Percentiles rank a stretch among this genome's conserved stretches.
phyloP scores from a whole-genome alignment of 2,113 vertebrate genomes.

The Takifugu bimaculatus region DNA sequence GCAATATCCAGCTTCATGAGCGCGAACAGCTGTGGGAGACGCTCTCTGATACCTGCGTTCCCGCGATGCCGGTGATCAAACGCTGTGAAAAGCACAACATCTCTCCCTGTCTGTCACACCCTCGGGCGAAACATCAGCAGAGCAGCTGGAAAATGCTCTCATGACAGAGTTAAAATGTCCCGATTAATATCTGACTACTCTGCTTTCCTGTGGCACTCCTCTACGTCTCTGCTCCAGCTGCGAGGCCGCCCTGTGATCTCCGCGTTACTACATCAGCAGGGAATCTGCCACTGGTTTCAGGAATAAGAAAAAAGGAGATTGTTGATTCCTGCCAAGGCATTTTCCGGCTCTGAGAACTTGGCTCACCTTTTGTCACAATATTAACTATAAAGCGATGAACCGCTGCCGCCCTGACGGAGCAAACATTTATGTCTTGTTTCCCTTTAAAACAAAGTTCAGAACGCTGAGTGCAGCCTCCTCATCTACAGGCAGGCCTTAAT shows the following conservation, averaged over 20 bases:
- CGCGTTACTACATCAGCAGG: constrained; percentile 3
- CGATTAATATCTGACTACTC: constrained; percentile 57
- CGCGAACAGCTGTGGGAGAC: constrained; percentile 48
- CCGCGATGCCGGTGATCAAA: constrained; percentile 62
- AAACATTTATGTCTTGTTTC: no score
- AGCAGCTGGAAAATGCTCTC: constrained; percentile 57
- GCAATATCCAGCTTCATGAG: constrained; percentile 39
- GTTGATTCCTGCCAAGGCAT: no score
- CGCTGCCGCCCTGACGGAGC: no score
- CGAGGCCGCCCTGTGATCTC: constrained; percentile 41
- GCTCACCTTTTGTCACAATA: no score
- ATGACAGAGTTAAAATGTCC: constrained; percentile 67
- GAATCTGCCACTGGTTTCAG: constrained; percentile 5
- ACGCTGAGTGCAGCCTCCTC: neutral
- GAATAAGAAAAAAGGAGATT: no score
- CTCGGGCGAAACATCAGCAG: constrained; percentile 63
- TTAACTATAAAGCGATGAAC: no score
- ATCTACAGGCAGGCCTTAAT: neutral
- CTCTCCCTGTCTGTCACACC: constrained; percentile 62
- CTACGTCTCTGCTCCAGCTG: constrained; percentile 20
- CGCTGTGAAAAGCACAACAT: constrained; percentile 53
- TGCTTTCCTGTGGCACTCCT: constrained; percentile 31
- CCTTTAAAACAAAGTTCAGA: no score
- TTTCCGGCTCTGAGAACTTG: no score
- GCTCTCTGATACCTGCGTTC: constrained; percentile 57